Evolutionary conservation across 2,888 invertebrate genomes (phyloP).

Genomic region (Acrobasis repandana): DNA sequence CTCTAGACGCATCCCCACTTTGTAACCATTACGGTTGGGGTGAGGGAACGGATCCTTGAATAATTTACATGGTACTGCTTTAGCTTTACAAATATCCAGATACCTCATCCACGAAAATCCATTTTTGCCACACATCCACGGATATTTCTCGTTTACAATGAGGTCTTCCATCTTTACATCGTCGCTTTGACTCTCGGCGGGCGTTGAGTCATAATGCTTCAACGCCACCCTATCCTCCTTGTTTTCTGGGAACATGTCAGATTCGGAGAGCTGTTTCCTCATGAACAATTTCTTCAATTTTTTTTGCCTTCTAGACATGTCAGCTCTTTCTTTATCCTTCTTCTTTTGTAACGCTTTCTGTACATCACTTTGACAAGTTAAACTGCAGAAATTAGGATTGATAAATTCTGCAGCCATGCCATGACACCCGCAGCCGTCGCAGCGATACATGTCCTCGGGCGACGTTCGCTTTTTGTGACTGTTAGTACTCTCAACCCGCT

Average conservation of each 20-base stretch:
- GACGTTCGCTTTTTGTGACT: conserved; percentile 80
- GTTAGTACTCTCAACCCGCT: conserved; percentile 51
- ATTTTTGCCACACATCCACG: conserved; percentile 87
- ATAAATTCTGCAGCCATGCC: conserved; percentile 93
- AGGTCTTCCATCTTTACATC: conserved; percentile 61
- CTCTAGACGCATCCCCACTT: conserved; percentile 94
- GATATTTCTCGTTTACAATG: conserved; percentile 79
- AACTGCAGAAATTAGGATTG: conserved; percentile 89
- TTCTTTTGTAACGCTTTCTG: conserved; percentile 66
- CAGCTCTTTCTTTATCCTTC: conserved; percentile 64
- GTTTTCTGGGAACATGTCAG: conserved; percentile 49
- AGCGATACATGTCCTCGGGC: conserved; percentile 89
- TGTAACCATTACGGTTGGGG: conserved; percentile 87
- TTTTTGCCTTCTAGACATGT: conserved; percentile 66
- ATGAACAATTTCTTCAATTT: conserved; percentile 70
- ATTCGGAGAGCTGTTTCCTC: conserved; percentile 64
- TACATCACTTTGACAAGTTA: conserved; percentile 84
- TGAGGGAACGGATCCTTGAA: conserved; percentile 91
- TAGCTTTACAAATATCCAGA: conserved; percentile 87
- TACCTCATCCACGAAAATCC: conserved; percentile 92
- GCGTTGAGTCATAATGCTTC: conserved; percentile 55
- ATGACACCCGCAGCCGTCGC: conserved; percentile 92
- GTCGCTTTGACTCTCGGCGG: conserved; percentile 51
- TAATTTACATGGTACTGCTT: conserved; percentile 89
- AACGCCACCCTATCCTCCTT: conserved; percentile 52